Evolutionary conservation across 2,113 vertebrate species (phyloP), one percentile per base, ranked within the genome.

Genomic region (Galeopterus variegatus): DNA sequence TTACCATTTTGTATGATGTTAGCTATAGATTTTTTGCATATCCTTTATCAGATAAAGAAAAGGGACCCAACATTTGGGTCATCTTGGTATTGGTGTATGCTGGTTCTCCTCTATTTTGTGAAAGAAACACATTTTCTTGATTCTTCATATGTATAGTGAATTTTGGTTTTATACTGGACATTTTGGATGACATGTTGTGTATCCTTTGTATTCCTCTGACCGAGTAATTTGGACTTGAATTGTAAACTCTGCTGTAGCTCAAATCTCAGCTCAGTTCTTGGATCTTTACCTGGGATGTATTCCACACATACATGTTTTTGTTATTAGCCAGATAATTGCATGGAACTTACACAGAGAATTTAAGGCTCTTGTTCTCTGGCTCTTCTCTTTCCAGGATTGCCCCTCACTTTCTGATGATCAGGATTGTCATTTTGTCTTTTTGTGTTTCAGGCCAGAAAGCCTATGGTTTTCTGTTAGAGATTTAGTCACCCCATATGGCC

Each of bases 121-220:
- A 93, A 76, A 90, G 41, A 28, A 31, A 67, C 41, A 93, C 5
- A 36, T 94, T 89, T 92, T 81, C n/a, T 62, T 41, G 17, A 70
- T 70, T 94, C 48, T 82, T 89, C 24, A 52, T n/a, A 48, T 70
- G 48, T 72, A 82, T 33, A 36, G 36, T 52, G 24, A 56, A 36
- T 65, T 88, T 52, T 23, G 23, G 10, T 41, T 88, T 28, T 36
- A 36, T 21, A 85, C 5, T 89, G 8, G 50, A 41, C 52, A 75
- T 41, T 64, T 6, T 31, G 48, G 84, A 52, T 75, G 50, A 52
- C 62, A n/a, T 8, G 1, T 5, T 67, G 23, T 45, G 11, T 17
- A 62, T 79, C 82, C 54, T 73, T 83, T 79, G n/a, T 10, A 73
- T 58, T 88, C 26, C 10, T 70, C 41, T 54, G 11, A 50, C 24